These are phyloP conservation scores for Sterna hirundo DNA, from an alignment of 2,113 vertebrate genomes.

Conservation along the genomic window DNA sequence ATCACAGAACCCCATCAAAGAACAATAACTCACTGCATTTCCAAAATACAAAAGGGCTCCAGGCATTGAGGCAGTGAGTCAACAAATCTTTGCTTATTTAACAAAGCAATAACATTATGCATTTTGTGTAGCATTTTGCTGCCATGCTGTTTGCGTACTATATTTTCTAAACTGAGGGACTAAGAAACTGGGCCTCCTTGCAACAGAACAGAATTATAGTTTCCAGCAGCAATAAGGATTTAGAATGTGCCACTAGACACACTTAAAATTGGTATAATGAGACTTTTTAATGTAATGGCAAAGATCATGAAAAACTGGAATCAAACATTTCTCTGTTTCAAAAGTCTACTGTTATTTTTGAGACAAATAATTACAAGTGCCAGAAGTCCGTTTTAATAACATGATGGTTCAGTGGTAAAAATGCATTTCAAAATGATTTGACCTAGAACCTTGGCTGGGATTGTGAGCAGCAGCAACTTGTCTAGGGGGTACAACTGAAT, in stretches of 20 bases:
- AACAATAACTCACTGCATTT: constrained; percentile 15
- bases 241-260: background rate
- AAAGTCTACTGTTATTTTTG: background rate
- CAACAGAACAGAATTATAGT: background rate
- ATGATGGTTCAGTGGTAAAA: background rate
- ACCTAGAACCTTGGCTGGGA: background rate
- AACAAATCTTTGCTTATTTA: constrained; percentile 4
- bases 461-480: background rate
- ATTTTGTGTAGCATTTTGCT: background rate
- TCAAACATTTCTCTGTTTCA: background rate
- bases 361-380: background rate
- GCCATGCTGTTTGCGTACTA: background rate
- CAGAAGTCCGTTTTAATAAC: background rate
- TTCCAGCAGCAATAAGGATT: background rate
- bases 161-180: background rate
- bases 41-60: background rate
- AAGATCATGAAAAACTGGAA: background rate
- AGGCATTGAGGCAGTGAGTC: background rate
- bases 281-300: background rate
- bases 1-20: background rate
- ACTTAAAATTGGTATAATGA: background rate
- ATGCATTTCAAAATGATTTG: background rate
- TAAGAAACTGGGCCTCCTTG: background rate
- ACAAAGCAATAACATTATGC: background rate
- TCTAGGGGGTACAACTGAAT: background rate